Percentiles rank a stretch among this genome's conserved stretches.
Evolutionary conservation across 2,888 invertebrate species (phyloP).

Genomic region (Agonopterix alstromeriana): DNA sequence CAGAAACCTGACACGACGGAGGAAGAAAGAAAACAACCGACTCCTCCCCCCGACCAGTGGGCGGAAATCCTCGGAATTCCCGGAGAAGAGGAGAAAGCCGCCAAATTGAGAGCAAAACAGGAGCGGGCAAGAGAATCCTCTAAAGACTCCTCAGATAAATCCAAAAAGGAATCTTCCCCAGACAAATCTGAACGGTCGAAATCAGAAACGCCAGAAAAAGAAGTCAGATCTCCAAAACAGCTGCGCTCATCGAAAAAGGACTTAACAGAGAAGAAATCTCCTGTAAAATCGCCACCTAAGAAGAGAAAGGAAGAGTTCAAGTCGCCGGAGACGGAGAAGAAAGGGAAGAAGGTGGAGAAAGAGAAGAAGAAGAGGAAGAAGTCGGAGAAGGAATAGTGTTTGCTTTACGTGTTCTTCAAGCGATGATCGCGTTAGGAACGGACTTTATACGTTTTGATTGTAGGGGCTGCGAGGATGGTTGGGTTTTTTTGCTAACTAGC

Average conservation of each 20-base stretch:
- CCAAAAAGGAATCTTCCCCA: slow-evolving; percentile 2
- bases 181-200: slow-evolving; percentile 21
- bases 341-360: slow-evolving; percentile 27
- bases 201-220: slow-evolving; percentile 33
- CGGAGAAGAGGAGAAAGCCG: slow-evolving; percentile 30
- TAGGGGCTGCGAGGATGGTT: too few relatives aligned
- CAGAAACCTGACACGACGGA: slow-evolving; percentile 27
- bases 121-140: neutral
- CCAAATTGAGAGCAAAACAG: neutral
- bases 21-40: slow-evolving; percentile 59
- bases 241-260: slow-evolving; percentile 55
- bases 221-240: slow-evolving; percentile 45
- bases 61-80: slow-evolving; percentile 68
- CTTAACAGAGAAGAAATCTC: slow-evolving; percentile 35
- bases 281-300: slow-evolving; percentile 49
- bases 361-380: slow-evolving; percentile 49
- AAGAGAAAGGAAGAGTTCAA: slow-evolving; percentile 48
- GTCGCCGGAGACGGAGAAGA: slow-evolving; percentile 38
- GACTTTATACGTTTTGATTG: too few relatives aligned
- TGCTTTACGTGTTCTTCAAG: slow-evolving; percentile 53
- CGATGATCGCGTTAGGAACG: slow-evolving; percentile 4
- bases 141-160: neutral
- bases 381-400: slow-evolving; percentile 68
- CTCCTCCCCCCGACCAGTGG: slow-evolving; percentile 68
- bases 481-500: too few relatives aligned